Evolutionary conservation across 1,140 invertebrate species (phyloP).

Genomic region (Drosophila kurseongensis): DNA sequence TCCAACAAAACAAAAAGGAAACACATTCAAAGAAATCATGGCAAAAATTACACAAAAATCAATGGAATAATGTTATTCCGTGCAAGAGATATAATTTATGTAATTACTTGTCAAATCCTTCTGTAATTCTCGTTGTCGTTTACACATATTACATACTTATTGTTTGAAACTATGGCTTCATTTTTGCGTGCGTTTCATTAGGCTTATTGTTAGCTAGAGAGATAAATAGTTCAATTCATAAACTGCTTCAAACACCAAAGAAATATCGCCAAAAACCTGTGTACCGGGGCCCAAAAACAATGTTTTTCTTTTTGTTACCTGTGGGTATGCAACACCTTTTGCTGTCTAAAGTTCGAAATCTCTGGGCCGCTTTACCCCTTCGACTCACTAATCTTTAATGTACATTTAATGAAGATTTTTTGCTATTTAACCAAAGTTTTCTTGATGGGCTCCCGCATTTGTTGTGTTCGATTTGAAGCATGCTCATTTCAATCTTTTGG

Average conservation of each 20-base stretch:
- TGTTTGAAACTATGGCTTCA: slow-evolving; percentile 43
- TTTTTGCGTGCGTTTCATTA: slow-evolving; percentile 57
- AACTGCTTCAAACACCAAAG: slow-evolving; percentile 26
- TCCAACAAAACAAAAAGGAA: slow-evolving; percentile 33
- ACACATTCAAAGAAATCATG: slow-evolving; percentile 33
- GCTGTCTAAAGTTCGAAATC: slow-evolving; percentile 9
- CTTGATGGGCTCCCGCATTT: slow-evolving; percentile 40
- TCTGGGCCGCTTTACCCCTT: slow-evolving; percentile 7
- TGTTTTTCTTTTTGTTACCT: slow-evolving; percentile 24
- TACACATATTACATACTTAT: slow-evolving; percentile 24
- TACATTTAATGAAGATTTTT: slow-evolving; percentile 5
- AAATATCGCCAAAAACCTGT: slow-evolving; percentile 8
- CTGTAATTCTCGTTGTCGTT: slow-evolving; percentile 64
- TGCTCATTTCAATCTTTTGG: slow-evolving; percentile 43
- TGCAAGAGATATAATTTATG: slow-evolving; percentile 12
- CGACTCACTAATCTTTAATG: slow-evolving; percentile 13
- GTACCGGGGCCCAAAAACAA: background rate
- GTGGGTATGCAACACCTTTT: slow-evolving; percentile 39
- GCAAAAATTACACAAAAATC: slow-evolving; percentile 35
- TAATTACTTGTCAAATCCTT: slow-evolving; percentile 67
- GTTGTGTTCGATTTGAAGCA: slow-evolving; percentile 51
- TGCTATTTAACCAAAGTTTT: slow-evolving; percentile 10
- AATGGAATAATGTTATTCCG: slow-evolving; percentile 9
- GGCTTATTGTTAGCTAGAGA: slow-evolving; percentile 44
- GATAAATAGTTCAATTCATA: slow-evolving; percentile 22